Evolutionary conservation across 2,797 vertebrate genomes (phyloP).

Genomic region (Pteronotus mesoamericanus): DNA sequence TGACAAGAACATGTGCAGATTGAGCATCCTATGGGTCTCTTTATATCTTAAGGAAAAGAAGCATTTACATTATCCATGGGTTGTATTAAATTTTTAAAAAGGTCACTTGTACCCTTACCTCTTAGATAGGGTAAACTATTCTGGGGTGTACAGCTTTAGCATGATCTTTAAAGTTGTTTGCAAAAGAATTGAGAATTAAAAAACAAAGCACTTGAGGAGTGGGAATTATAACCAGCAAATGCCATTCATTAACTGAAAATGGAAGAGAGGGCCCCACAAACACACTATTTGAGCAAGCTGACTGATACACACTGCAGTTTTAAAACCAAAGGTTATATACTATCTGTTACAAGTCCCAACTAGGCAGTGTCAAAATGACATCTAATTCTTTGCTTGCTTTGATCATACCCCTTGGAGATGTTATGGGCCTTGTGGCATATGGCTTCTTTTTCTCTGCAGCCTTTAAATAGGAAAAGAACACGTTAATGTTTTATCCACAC

Average conservation of each 20-base stretch:
- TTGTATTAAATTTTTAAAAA: conserved; percentile 69
- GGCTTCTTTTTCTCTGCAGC: conserved; percentile 98
- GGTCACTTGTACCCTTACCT: conserved; percentile 68
- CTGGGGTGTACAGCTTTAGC: conserved; percentile 78
- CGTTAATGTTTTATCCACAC: conserved; percentile 98
- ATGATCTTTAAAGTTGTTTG: conserved; percentile 68
- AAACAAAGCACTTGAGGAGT: conserved; percentile 44
- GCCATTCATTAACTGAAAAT: conserved; percentile 77
- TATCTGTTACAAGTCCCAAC: conserved; percentile 86
- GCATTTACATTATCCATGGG: conserved; percentile 79
- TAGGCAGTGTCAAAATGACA: conserved; percentile 75
- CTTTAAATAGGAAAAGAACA: conserved; percentile 99
- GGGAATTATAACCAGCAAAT: conserved; percentile 83
- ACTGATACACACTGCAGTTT: conserved; percentile 82
- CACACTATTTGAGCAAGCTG: conserved; percentile 84
- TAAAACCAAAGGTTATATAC: conserved; percentile 83
- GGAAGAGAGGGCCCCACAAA: conserved; percentile 76
- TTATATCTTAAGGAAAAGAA: conserved; percentile 79
- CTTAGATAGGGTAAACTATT: conserved; percentile 61
- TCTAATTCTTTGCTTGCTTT: conserved; percentile 95
- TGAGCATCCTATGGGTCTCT: conserved; percentile 82
- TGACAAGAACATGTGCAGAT: conserved; percentile 79
- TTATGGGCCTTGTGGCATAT: conserved; percentile 95
- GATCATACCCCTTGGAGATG: conserved; percentile 84
- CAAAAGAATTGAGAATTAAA: conserved; percentile 60